Evolutionary conservation across 2,888 invertebrate species (phyloP), one percentile per base, ranked within the genome.

Genomic region (Metacarcinus magister): DNA sequence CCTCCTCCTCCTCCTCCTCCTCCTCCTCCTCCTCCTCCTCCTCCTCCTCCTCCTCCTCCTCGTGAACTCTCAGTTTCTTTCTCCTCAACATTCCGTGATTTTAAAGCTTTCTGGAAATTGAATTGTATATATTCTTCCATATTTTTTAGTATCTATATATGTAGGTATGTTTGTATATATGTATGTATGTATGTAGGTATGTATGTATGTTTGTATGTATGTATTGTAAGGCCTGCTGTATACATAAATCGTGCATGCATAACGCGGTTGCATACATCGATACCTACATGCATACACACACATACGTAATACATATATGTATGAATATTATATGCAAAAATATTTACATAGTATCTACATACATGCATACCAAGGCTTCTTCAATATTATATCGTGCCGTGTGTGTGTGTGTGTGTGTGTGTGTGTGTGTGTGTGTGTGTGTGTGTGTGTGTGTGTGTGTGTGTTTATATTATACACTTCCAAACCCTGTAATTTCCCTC

Each of bases 381-480:
- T n/a, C n/a, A n/a, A n/a, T n/a, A n/a, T n/a, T n/a, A n/a, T n/a
- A 16, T 54, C 16, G 10, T 54, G 54, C 10, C n/a, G 67, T 67
- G 4, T 67, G 10, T 16, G 4, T 23, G 67, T 67, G 23, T 67
- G 67, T 67, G 23, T 60, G 60, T 60, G 60, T 60, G 60, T 60
- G 60, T 60, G 60, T 67, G 67, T 67, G 67, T 67, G 23, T 82
- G 82, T 82, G 82, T 82, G 82, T 82, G 82, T 82, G 82, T 82
- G 82, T 82, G 82, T 82, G 82, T 82, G 82, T 82, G 82, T 82
- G 82, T 82, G 82, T 82, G 82, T 82, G 82, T 82, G 82, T 82
- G 82, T 32, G 82, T 82, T 28, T 32, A 32, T 82, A 32, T 28
- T 23, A 32, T 82, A 82, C 82, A 28, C 82, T 82, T 82, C 13